These are phyloP conservation scores for Drosophila lacertosa DNA, from an alignment of 1,140 invertebrate species.

Conservation along the genomic window DNA sequence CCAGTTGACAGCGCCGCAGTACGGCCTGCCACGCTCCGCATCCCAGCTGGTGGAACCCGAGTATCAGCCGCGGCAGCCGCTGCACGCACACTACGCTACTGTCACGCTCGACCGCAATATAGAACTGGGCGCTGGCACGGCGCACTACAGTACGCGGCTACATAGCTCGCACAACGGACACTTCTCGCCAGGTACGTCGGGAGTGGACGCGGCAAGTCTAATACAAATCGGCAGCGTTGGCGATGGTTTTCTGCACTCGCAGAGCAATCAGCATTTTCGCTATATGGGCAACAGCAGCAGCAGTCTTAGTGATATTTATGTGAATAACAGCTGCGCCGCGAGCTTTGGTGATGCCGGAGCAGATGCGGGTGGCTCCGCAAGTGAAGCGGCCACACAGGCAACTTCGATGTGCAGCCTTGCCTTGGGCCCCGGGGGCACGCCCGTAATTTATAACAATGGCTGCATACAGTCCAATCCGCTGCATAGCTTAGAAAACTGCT, in stretches of 20 bases:
- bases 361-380: slow-evolving; percentile 12
- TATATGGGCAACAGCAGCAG: slow-evolving; percentile 77
- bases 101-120: slow-evolving; percentile 48
- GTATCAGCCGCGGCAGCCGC: slow-evolving; percentile 28
- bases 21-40: slow-evolving; percentile 67
- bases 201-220: not conserved
- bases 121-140: slow-evolving; percentile 27
- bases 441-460: slow-evolving; percentile 64
- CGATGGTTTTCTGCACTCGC: slow-evolving; percentile 65
- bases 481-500: slow-evolving; percentile 80
- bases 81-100: slow-evolving; percentile 57
- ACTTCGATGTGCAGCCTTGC: slow-evolving; percentile 60
- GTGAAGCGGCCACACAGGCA: slow-evolving; percentile 47
- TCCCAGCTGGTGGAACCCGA: slow-evolving; percentile 73
- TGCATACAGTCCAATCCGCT: slow-evolving; percentile 74
- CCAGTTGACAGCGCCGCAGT: slow-evolving; percentile 14
- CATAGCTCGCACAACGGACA: slow-evolving; percentile 55
- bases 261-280: slow-evolving; percentile 81
- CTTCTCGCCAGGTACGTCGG: slow-evolving; percentile 44
- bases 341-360: slow-evolving; percentile 18
- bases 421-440: slow-evolving; percentile 46
- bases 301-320: slow-evolving; percentile 81
- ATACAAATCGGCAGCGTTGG: slow-evolving; percentile 15
- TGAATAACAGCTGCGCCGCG: slow-evolving; percentile 69
- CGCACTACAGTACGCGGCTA: slow-evolving; percentile 60